phyloP scores from a whole-genome alignment of 2,888 invertebrate species.

The Mayetiola destructor region DNA sequence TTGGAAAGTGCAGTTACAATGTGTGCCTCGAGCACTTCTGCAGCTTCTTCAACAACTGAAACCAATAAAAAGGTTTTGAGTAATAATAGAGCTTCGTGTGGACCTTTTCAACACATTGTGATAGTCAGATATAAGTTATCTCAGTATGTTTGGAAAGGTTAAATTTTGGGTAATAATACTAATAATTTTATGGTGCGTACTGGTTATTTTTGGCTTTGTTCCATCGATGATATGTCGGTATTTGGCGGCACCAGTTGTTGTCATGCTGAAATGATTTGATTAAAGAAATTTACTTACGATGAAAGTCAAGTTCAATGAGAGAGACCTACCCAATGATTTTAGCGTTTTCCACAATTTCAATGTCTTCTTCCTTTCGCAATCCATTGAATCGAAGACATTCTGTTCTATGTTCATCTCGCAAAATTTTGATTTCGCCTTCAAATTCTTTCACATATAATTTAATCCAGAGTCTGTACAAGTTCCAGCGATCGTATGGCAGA shows the following conservation, averaged over 20 bases:
- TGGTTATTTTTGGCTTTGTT: conserved; percentile 43
- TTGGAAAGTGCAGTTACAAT: conserved; percentile 52
- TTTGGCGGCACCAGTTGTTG: conserved; percentile 55
- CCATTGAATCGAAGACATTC: conserved; percentile 10
- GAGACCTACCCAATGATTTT: conserved; percentile 37
- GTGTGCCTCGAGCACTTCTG: conserved; percentile 66
- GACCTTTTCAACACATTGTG: neutral
- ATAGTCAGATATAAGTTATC: no score
- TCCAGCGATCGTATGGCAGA: neutral
- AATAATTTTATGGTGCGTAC: neutral
- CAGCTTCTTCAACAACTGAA: conserved; percentile 62
- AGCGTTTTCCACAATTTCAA: conserved; percentile 33
- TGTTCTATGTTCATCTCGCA: neutral
- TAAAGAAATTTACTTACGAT: neutral
- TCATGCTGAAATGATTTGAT: conserved; percentile 35
- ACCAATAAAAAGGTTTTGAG: neutral
- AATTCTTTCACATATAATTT: neutral
- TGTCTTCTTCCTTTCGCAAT: conserved; percentile 17
- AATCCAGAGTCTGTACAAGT: conserved; percentile 10
- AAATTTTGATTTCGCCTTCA: conserved; percentile 14
- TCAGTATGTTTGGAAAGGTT: neutral
- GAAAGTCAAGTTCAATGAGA: neutral
- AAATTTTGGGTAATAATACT: no score
- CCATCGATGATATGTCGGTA: conserved; percentile 41
- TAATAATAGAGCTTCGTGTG: neutral